Conservation (phyloP, 23 tunicate genomes). For the Trididemnum nubilum region DNA sequence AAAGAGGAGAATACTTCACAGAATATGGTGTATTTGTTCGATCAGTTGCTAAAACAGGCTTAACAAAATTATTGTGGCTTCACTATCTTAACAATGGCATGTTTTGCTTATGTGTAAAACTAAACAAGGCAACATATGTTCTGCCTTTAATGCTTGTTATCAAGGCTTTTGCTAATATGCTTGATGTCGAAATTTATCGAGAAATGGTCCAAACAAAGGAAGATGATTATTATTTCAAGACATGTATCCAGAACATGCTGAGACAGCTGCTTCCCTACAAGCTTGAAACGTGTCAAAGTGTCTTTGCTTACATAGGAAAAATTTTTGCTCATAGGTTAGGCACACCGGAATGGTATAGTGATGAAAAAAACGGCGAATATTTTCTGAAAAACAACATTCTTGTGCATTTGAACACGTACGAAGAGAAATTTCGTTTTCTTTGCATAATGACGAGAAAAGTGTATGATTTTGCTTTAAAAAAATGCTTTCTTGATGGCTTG, state of each 20-base stretch:
- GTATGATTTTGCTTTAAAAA: slow-evolving; percentile 68
- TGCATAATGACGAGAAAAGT: slow-evolving; percentile 78
- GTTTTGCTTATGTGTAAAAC: slow-evolving; percentile 51
- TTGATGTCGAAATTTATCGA: slow-evolving; percentile 67
- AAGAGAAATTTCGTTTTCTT: slow-evolving; percentile 77
- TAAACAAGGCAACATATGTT: slow-evolving; percentile 59
- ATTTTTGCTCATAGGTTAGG: slow-evolving; percentile 68
- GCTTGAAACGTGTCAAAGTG: slow-evolving; percentile 42
- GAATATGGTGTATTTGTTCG: slow-evolving; percentile 68
- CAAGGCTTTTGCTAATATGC: slow-evolving; percentile 55
- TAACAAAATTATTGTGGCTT: slow-evolving; percentile 47
- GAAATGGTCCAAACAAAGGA: slow-evolving; percentile 68
- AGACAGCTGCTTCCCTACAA: slow-evolving; percentile 55
- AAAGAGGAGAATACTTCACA: slow-evolving; percentile 62
- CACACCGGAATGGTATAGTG: slow-evolving; percentile 63
- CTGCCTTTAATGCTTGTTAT: slow-evolving; percentile 74
- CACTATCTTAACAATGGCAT: slow-evolving; percentile 77
- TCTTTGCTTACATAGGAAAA: slow-evolving; percentile 52
- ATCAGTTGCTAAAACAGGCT: slow-evolving; percentile 56
- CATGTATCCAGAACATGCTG: slow-evolving; percentile 83
- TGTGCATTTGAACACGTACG: slow-evolving; percentile 57
- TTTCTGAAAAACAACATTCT: slow-evolving; percentile 51
- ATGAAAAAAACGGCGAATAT: slow-evolving; percentile 47
- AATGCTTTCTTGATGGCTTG: slow-evolving; percentile 71
- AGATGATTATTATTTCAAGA: slow-evolving; percentile 59